phyloP scores from a whole-genome alignment of 1,140 invertebrate species.

The Battus philenor region DNA sequence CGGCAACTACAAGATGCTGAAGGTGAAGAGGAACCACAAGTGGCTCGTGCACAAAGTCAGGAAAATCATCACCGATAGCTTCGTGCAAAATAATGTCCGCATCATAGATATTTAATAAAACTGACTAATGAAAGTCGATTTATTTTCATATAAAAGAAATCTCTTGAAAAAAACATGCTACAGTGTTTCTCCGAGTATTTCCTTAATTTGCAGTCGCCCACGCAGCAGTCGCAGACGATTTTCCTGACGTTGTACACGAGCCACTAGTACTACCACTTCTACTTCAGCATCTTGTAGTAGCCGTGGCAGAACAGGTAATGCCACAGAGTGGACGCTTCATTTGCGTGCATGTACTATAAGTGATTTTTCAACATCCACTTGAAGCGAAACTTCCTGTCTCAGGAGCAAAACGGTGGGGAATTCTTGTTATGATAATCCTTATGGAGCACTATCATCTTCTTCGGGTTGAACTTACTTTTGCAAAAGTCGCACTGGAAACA shows the following conservation, averaged over 20 bases:
- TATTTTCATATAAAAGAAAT: no score
- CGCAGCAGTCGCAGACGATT: slow-evolving; percentile 56
- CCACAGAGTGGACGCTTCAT: slow-evolving; percentile 31
- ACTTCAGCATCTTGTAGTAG: slow-evolving; percentile 54
- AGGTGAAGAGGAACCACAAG: no score
- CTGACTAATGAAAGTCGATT: no score
- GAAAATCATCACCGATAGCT: no score
- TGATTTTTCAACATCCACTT: slow-evolving; percentile 66
- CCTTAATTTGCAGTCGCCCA: no score
- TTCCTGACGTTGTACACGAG: slow-evolving; percentile 58
- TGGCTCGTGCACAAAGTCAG: no score
- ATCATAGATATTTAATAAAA: no score
- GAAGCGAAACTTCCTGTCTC: slow-evolving; percentile 59
- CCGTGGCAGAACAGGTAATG: slow-evolving; percentile 56
- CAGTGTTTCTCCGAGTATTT: no score
- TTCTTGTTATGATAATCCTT: slow-evolving; percentile 66
- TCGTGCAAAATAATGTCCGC: no score
- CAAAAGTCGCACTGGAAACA: slow-evolving; percentile 68
- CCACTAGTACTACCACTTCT: slow-evolving; percentile 74
- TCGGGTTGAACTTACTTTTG: slow-evolving; percentile 68
- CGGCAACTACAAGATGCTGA: no score
- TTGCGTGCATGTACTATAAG: slow-evolving; percentile 51
- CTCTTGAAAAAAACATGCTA: no score
- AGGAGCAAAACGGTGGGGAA: slow-evolving; percentile 45
- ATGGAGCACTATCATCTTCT: slow-evolving; percentile 66